Evolutionary conservation across 2,113 vertebrate species (phyloP).

Genomic region (Pachycephala philippinensis): DNA sequence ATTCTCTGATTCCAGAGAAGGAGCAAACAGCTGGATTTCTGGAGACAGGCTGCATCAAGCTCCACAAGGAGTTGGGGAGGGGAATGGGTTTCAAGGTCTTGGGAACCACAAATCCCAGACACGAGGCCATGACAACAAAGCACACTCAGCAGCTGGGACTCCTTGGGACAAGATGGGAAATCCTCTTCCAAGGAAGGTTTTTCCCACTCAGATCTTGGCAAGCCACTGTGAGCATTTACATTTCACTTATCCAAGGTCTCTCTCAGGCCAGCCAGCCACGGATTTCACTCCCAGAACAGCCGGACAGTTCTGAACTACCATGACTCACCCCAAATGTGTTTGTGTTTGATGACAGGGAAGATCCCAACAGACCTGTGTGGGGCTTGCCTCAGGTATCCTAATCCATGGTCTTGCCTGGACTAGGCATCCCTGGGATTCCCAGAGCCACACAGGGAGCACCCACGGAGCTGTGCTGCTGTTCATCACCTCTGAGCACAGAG

Average conservation of each 20-base stretch:
- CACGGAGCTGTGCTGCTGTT: background rate
- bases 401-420: background rate
- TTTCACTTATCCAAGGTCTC: background rate
- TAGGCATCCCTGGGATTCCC: background rate
- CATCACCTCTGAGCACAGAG: background rate
- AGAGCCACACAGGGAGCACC: background rate
- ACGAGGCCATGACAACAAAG: background rate
- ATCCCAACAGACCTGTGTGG: background rate
- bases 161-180: background rate
- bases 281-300: background rate
- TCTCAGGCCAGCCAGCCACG: background rate
- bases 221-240: background rate
- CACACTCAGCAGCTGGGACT: background rate
- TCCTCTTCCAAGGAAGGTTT: background rate
- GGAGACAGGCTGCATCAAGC: background rate
- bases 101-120: background rate
- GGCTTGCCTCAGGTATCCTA: background rate
- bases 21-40: background rate
- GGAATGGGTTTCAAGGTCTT: background rate
- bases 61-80: fast-evolving
- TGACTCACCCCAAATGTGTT: background rate
- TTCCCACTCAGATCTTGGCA: background rate
- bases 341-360: background rate
- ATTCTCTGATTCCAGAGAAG: background rate
- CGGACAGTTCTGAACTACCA: background rate